Conservation (phyloP, 2,113 vertebrate species). For the Microtus pennsylvanicus region DNA sequence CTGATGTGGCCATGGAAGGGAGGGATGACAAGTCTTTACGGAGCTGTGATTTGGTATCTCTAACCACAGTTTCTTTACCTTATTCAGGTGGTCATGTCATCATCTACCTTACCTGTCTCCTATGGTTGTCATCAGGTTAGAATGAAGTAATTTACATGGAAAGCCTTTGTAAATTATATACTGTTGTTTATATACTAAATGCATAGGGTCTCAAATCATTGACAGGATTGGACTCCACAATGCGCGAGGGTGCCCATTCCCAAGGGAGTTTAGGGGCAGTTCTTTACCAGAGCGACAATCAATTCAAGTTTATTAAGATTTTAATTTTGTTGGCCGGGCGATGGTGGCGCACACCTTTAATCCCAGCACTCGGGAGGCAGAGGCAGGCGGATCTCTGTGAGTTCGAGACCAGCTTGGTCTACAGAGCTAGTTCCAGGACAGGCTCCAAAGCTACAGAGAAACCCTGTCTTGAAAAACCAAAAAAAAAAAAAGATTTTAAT, state of each 20-base stretch:
- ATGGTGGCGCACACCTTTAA: too few relatives aligned
- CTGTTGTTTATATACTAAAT: not conserved
- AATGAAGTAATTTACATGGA: not conserved
- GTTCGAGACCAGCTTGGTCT: too few relatives aligned
- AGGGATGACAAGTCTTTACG: not conserved
- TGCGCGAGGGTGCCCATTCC: not conserved
- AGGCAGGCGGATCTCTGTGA: too few relatives aligned
- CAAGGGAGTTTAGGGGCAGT: not conserved
- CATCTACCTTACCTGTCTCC: not conserved
- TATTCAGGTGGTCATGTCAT: not conserved
- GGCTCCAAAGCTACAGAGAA: too few relatives aligned
- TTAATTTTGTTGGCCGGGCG: too few relatives aligned
- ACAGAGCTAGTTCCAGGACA: too few relatives aligned
- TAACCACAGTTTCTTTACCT: not conserved
- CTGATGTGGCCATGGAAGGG: not conserved
- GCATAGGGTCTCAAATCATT: not conserved
- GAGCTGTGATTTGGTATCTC: not conserved
- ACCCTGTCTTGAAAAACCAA: too few relatives aligned
- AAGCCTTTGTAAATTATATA: not conserved
- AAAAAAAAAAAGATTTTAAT: conserved; percentile 17
- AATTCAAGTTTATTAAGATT: not conserved
- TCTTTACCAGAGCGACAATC: not conserved
- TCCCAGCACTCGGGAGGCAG: too few relatives aligned
- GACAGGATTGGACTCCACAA: not conserved
- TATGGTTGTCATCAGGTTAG: not conserved